A percentile compares a stretch with the other conserved stretches of the same genome.
Conservation (phyloP, 2,797 vertebrate species). For the Chiroxiphia lanceolata region DNA sequence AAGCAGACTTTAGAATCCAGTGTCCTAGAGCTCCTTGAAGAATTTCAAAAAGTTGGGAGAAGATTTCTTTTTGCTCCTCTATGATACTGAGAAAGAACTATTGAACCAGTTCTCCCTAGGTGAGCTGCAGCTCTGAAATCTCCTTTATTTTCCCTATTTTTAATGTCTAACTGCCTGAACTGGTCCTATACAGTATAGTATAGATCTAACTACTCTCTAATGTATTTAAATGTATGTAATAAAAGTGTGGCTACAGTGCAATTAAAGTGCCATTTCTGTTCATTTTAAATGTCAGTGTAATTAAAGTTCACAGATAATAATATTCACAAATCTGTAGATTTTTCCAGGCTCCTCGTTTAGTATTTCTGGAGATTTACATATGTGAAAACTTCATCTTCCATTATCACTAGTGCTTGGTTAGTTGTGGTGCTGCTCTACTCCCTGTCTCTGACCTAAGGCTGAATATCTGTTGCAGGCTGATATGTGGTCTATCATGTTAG, state of each 20-base stretch:
- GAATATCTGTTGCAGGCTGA: not conserved
- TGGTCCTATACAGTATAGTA: conserved; percentile 35
- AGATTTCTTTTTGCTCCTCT: not conserved
- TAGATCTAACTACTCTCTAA: conserved; percentile 66
- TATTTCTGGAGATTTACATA: conserved; percentile 42
- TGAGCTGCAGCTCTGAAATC: conserved; percentile 25
- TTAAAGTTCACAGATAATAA: conserved; percentile 74
- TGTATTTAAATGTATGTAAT: conserved; percentile 76
- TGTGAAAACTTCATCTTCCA: conserved; percentile 2
- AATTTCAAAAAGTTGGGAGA: not conserved
- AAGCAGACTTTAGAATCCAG: not conserved
- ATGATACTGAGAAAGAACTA: not conserved
- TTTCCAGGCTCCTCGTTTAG: conserved; percentile 50
- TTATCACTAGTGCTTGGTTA: not conserved
- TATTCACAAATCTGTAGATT: conserved; percentile 72
- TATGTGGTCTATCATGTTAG: not conserved
- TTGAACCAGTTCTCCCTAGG: not conserved
- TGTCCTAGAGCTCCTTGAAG: not conserved
- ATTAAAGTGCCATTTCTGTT: conserved; percentile 76
- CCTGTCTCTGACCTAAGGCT: not conserved
- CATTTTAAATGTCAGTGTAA: conserved; percentile 77
- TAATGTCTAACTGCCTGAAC: conserved; percentile 52
- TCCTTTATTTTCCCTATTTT: conserved; percentile 13
- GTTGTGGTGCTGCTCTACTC: not conserved
- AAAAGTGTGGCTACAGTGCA: conserved; percentile 69